Evolutionary conservation across 2,888 invertebrate genomes (phyloP).

Genomic region (Onchidella celtica): DNA sequence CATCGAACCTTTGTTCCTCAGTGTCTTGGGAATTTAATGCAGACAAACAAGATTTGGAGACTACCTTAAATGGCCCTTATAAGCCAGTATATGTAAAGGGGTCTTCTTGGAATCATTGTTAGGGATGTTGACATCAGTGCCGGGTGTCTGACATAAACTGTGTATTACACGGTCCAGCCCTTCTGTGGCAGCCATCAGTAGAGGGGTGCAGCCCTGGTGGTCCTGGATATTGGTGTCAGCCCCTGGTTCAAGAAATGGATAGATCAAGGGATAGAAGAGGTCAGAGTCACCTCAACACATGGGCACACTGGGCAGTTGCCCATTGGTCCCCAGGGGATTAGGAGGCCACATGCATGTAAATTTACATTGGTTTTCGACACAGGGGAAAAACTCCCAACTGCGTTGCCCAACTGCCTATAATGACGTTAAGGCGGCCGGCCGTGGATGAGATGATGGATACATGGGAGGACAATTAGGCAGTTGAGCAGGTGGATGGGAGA

Average conservation of each 20-base stretch:
- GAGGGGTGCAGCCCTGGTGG: slow-evolving; percentile 71
- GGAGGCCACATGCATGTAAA: too few species aligned
- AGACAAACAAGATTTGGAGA: too few species aligned
- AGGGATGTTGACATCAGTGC: slow-evolving; percentile 71
- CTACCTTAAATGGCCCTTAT: slow-evolving; percentile 71
- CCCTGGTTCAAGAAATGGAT: slow-evolving; percentile 15
- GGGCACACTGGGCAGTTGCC: too few species aligned
- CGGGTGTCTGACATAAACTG: slow-evolving; percentile 60
- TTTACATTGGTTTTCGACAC: too few species aligned
- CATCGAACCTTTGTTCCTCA: too few species aligned
- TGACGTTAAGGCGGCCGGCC: slow-evolving; percentile 70
- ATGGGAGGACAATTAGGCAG: neutral
- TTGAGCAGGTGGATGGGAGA: neutral
- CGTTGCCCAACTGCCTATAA: too few species aligned
- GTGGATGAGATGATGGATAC: neutral
- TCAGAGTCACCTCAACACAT: neutral
- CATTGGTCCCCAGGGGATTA: too few species aligned
- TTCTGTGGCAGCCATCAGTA: slow-evolving; percentile 76
- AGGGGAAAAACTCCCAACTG: too few species aligned
- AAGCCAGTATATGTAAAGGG: slow-evolving; percentile 74
- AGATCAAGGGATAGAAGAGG: neutral
- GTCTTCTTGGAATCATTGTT: slow-evolving; percentile 65
- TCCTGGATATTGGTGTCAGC: slow-evolving; percentile 72
- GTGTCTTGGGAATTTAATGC: too few species aligned
- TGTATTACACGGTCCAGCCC: slow-evolving; percentile 74